Evolutionary conservation across 2,888 invertebrate genomes (phyloP).

Genomic region (Theodoxus fluviatilis): DNA sequence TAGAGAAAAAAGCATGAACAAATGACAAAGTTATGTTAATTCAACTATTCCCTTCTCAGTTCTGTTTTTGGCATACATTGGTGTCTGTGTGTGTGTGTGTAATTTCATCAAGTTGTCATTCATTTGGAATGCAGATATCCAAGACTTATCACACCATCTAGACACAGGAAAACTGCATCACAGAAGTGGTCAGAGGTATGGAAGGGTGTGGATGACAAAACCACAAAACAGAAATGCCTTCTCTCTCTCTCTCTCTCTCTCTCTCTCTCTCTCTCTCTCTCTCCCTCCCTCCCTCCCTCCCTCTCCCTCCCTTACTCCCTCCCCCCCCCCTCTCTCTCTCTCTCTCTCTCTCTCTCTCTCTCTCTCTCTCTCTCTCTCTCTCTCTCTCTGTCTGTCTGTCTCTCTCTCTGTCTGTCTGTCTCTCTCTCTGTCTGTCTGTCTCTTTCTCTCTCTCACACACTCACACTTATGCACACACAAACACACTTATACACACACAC

Average conservation of each 20-base stretch:
- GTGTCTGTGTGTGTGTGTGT: too few relatives aligned
- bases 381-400: background rate
- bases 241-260: background rate
- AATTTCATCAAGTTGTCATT: too few relatives aligned
- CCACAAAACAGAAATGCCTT: background rate
- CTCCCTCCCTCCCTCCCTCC: background rate
- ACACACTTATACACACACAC: too few relatives aligned
- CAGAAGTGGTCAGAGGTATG: too few relatives aligned
- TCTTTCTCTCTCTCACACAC: slow-evolving; percentile 17
- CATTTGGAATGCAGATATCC: too few relatives aligned
- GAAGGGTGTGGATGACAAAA: too few relatives aligned
- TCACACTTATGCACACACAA: background rate
- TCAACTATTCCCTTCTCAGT: too few relatives aligned
- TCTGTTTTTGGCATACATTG: too few relatives aligned
- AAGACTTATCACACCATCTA: too few relatives aligned
- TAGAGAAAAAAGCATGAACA: too few relatives aligned
- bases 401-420: background rate
- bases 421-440: background rate
- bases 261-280: slow-evolving; percentile 9
- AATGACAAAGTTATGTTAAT: too few relatives aligned
- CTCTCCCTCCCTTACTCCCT: background rate
- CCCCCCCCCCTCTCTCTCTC: background rate
- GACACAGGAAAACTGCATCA: too few relatives aligned
- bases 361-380: background rate
- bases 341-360: background rate